Evolutionary conservation across 2,888 invertebrate genomes (phyloP).

Genomic region (Oeneis ivallda): DNA sequence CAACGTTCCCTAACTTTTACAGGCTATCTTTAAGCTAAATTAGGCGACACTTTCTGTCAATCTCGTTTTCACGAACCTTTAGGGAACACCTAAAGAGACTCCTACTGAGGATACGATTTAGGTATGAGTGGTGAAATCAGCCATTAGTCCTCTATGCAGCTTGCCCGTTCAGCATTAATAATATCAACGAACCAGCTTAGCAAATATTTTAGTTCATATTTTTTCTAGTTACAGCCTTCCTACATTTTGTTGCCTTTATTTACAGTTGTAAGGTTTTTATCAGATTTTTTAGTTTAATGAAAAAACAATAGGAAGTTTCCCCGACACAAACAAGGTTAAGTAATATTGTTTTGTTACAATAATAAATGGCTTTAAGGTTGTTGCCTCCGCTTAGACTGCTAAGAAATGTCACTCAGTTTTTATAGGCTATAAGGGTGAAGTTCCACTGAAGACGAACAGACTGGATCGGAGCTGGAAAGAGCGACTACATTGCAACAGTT

Average conservation of each 20-base stretch:
- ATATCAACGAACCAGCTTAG: no score
- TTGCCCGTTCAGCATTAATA: no score
- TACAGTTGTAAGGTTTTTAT: background rate
- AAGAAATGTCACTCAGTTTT: constrained; percentile 6
- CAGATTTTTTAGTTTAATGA: background rate
- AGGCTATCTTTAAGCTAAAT: no score
- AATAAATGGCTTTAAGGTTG: constrained; percentile 8
- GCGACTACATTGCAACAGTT: background rate
- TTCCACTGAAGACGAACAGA: background rate
- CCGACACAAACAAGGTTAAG: background rate
- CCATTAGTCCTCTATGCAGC: no score
- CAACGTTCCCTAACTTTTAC: no score
- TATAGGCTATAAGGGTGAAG: background rate
- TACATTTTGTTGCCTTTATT: background rate
- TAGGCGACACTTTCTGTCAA: no score
- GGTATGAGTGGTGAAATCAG: no score
- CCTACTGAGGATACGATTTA: no score
- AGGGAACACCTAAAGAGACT: no score
- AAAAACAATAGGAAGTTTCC: background rate
- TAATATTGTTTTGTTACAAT: background rate
- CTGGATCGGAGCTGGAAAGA: background rate
- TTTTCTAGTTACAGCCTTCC: background rate
- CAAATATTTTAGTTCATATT: background rate
- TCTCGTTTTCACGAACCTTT: no score
- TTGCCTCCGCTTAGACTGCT: background rate